These are phyloP conservation scores for Caerostris darwini DNA, from an alignment of 1,140 invertebrate species.

Conservation along the genomic window DNA sequence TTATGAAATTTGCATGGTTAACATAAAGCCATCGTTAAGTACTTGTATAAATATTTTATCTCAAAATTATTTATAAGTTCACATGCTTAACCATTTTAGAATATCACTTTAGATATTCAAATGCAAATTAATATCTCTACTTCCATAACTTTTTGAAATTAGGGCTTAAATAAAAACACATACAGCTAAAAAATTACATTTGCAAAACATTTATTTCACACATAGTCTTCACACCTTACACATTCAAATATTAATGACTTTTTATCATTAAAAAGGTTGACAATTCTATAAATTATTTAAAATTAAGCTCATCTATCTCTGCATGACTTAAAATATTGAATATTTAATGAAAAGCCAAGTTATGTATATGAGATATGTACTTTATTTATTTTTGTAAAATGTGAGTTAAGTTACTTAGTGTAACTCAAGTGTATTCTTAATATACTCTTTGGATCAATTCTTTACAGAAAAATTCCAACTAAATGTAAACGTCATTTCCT, in stretches of 20 bases:
- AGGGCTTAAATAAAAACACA: not conserved
- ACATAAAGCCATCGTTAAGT: not conserved
- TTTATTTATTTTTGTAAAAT: not conserved
- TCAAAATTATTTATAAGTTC: not conserved
- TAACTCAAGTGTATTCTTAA: not conserved
- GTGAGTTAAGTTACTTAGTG: not conserved
- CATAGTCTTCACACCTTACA: not conserved
- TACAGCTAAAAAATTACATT: not conserved
- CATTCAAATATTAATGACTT: conserved; percentile 4
- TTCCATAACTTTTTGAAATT: not conserved
- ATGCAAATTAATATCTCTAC: not conserved
- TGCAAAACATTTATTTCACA: not conserved
- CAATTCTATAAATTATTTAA: conserved; percentile 34
- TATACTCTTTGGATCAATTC: conserved; percentile 9
- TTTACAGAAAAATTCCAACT: conserved; percentile 37
- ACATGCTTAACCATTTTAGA: not conserved
- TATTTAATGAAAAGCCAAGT: conserved; percentile 38
- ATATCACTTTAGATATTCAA: not conserved
- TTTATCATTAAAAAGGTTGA: conserved; percentile 19
- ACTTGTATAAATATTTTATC: conserved; percentile 19
- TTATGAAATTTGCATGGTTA: not conserved
- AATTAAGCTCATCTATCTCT: conserved; percentile 36
- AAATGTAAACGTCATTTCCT: conserved; percentile 40
- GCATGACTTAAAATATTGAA: conserved; percentile 33
- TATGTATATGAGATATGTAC: conserved; percentile 23